phyloP scores from a whole-genome alignment of 2,797 vertebrate species.

The Pelochelys cantorii region DNA sequence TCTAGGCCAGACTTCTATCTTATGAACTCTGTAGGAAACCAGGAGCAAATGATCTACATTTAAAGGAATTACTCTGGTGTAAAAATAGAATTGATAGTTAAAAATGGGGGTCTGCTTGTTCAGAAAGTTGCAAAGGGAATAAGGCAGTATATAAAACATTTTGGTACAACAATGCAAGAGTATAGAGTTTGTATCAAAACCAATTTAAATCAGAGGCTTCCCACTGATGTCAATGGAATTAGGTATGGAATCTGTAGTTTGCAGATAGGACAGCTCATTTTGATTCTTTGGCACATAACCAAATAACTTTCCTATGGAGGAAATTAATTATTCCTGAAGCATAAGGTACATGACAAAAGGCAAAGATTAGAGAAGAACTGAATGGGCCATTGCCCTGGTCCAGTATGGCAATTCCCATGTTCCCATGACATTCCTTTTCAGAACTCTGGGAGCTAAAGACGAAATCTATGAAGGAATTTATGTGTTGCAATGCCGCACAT shows the following conservation, averaged over 20 bases:
- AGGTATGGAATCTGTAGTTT: neutral
- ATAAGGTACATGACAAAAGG: fast-evolving
- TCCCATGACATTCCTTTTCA: neutral
- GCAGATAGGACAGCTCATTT: neutral
- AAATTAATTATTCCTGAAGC: neutral
- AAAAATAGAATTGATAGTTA: conserved; percentile 34
- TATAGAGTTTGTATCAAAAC: neutral
- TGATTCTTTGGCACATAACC: neutral
- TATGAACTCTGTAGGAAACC: conserved; percentile 27
- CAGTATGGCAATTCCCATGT: neutral
- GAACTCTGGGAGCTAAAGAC: neutral
- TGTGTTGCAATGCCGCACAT: neutral
- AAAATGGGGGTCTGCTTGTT: neutral
- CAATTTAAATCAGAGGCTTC: neutral
- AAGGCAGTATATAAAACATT: neutral
- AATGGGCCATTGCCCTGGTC: fast-evolving
- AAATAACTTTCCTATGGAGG: neutral
- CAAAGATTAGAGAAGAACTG: neutral
- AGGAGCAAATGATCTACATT: conserved; percentile 51
- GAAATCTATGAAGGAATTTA: neutral
- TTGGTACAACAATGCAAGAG: neutral
- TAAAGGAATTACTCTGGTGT: conserved; percentile 62
- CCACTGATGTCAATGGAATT: neutral
- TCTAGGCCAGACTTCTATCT: neutral
- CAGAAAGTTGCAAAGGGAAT: neutral